phyloP scores from a whole-genome alignment of 2,113 vertebrate species.

The Zonotrichia leucophrys region DNA sequence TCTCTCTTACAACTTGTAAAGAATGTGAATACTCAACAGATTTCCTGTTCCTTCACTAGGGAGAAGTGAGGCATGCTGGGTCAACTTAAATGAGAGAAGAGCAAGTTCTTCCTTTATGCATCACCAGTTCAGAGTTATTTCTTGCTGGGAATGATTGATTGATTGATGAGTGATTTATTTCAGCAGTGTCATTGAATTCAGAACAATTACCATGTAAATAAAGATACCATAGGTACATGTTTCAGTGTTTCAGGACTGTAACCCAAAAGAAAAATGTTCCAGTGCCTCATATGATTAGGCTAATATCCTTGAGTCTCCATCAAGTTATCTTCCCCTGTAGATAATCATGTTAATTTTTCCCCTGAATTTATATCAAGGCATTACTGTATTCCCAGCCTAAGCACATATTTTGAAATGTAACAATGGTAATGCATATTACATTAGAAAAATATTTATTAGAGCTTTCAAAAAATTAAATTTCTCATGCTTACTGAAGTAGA shows the following conservation, averaged over 20 bases:
- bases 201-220: neutral
- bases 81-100: neutral
- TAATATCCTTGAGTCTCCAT: neutral
- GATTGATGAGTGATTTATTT: neutral
- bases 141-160: neutral
- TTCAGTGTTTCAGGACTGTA: neutral
- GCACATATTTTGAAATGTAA: neutral
- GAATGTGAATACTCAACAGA: neutral
- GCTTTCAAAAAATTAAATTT: neutral
- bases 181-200: neutral
- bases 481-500: neutral
- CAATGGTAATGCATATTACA: neutral
- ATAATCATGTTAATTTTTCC: neutral
- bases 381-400: neutral
- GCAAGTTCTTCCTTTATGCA: neutral
- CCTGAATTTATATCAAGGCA: neutral
- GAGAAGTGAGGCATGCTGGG: neutral
- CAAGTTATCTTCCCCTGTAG: neutral
- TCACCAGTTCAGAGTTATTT: neutral
- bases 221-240: neutral
- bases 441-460: constrained; percentile 3
- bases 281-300: neutral
- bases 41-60: neutral
- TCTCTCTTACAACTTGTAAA: neutral
- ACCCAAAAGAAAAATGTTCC: neutral